Percentiles rank a stretch among this genome's conserved stretches.
phyloP scores from a whole-genome alignment of 1,140 invertebrate genomes.

The Rhopalosiphum padi region DNA sequence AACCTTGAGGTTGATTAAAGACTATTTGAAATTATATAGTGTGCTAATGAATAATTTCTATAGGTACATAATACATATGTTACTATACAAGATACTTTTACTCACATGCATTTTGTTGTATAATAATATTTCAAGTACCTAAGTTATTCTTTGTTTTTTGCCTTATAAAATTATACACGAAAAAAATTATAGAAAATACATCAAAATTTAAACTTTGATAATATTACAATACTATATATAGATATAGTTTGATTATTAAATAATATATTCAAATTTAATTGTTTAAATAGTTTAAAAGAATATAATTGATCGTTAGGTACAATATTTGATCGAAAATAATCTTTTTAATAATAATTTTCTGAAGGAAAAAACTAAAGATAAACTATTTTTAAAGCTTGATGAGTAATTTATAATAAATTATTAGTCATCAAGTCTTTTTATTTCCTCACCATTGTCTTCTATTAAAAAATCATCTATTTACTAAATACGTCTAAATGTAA shows the following conservation, averaged over 20 bases:
- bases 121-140: too few species aligned
- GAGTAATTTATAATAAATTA: not conserved
- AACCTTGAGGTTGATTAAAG: too few species aligned
- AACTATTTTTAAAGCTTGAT: not conserved
- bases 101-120: too few species aligned
- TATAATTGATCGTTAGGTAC: not conserved
- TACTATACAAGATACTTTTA: too few species aligned
- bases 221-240: not conserved
- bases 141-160: too few species aligned
- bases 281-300: not conserved
- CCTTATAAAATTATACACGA: too few species aligned
- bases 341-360: too few species aligned
- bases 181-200: too few species aligned
- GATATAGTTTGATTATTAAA: not conserved
- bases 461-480: not conserved
- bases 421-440: not conserved
- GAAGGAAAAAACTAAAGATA: not conserved
- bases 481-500: not conserved
- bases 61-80: too few species aligned
- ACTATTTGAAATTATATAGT: too few species aligned
- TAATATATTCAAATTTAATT: not conserved
- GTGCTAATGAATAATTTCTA: too few species aligned
- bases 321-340: not conserved
- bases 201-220: too few species aligned
- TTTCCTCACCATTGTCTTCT: not conserved